Evolutionary conservation across 2,888 invertebrate species (phyloP).

Genomic region (Himalopsyche tibetana): DNA sequence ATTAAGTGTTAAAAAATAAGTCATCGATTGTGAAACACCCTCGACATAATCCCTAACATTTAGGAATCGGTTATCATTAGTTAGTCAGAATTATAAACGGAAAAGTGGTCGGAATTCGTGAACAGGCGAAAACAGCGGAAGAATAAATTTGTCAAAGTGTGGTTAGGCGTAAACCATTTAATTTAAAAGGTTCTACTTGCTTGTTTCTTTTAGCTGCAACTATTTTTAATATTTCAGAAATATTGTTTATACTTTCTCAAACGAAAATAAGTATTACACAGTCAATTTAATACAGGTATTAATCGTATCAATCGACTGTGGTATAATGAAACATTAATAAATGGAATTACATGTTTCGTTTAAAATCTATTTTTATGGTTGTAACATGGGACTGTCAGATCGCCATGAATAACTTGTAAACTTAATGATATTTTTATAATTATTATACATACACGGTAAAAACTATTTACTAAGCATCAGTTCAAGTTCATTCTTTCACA

Average conservation of each 20-base stretch:
- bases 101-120: not conserved
- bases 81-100: conserved; percentile 28
- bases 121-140: not conserved
- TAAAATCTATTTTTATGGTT: no score
- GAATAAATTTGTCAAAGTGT: conserved; percentile 41
- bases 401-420: no score
- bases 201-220: not conserved
- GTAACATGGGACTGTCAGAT: no score
- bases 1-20: no score
- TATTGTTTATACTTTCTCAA: not conserved
- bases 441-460: no score
- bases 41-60: conserved; percentile 9
- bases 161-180: not conserved
- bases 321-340: no score
- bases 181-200: not conserved
- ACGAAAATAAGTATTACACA: not conserved
- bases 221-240: conserved; percentile 6
- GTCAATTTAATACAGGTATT: no score
- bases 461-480: no score
- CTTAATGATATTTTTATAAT: no score
- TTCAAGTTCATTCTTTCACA: no score
- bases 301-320: no score
- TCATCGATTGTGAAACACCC: not conserved
- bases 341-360: no score
- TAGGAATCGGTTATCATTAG: conserved; percentile 42